phyloP scores from a whole-genome alignment of 2,888 invertebrate species.

The Sphaeridia pumilis region DNA sequence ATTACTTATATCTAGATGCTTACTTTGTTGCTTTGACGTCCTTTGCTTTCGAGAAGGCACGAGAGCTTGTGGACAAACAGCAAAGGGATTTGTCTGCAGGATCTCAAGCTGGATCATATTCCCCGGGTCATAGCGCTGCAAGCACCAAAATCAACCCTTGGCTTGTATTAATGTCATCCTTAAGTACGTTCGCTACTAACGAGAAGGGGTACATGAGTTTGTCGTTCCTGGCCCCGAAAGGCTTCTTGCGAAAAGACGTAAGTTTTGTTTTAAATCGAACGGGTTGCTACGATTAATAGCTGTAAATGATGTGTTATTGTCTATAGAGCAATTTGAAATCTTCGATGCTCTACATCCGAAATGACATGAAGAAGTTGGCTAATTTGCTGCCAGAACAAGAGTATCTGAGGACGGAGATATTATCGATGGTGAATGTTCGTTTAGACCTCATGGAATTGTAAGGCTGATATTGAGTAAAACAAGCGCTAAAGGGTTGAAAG shows the following conservation, averaged over 20 bases:
- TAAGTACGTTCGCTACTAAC: constrained; percentile 50
- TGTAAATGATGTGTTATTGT: no score
- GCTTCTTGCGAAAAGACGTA: constrained; percentile 58
- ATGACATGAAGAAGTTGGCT: constrained; percentile 36
- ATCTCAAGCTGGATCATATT: no score
- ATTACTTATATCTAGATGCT: no score
- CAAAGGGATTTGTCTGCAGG: constrained; percentile 36
- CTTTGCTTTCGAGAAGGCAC: constrained; percentile 51
- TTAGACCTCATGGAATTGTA: constrained; percentile 43
- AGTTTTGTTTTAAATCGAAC: constrained; percentile 24
- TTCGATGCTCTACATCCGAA: constrained; percentile 33
- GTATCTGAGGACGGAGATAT: constrained; percentile 36
- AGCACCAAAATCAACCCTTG: constrained; percentile 11
- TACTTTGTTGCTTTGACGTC: constrained; percentile 21
- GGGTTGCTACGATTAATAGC: no score
- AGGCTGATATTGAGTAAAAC: constrained; percentile 37
- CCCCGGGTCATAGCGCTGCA: constrained; percentile 3
- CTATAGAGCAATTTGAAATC: constrained; percentile 36
- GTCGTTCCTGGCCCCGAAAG: constrained; percentile 54
- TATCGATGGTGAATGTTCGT: constrained; percentile 39
- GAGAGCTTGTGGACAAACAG: constrained; percentile 47
- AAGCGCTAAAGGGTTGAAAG: not conserved
- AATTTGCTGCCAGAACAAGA: constrained; percentile 40
- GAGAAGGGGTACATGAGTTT: constrained; percentile 57
- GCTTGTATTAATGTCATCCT: constrained; percentile 6